A percentile compares a stretch with the other conserved stretches of the same genome.
phyloP scores from a whole-genome alignment of 2,888 invertebrate genomes.

The Yponomeuta sedellus region DNA sequence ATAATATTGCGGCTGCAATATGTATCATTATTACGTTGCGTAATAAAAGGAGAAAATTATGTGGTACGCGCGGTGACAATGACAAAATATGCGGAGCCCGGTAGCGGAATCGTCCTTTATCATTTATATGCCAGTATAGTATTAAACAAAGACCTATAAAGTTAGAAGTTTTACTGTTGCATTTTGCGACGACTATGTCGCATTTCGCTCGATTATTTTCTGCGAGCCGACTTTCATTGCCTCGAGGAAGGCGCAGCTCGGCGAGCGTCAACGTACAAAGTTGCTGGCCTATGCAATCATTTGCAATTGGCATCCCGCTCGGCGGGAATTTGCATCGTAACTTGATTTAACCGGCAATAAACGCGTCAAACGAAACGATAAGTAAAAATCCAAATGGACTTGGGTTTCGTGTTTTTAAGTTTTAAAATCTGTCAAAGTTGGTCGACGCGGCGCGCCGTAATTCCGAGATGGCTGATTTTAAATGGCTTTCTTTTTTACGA shows the following conservation, averaged over 20 bases:
- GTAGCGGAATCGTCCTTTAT: background rate
- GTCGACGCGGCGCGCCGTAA: conserved; percentile 36
- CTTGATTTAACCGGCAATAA: conserved; percentile 42
- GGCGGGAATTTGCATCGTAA: conserved; percentile 31
- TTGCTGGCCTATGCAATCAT: conserved; percentile 33
- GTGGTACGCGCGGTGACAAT: background rate
- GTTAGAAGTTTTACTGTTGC: background rate
- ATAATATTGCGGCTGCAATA: conserved; percentile 5
- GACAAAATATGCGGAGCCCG: background rate
- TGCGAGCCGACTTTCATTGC: conserved; percentile 23
- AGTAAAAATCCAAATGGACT: conserved; percentile 29
- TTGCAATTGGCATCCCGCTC: conserved; percentile 38
- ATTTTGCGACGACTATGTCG: background rate
- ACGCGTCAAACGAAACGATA: conserved; percentile 29
- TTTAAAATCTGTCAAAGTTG: conserved; percentile 38
- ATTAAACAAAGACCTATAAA: conserved; percentile 3
- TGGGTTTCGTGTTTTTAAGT: conserved; percentile 17
- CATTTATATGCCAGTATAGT: background rate
- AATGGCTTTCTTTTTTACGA: conserved; percentile 60
- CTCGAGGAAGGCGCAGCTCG: conserved; percentile 20
- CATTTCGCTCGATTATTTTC: background rate
- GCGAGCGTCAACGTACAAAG: conserved; percentile 29
- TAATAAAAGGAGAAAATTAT: background rate
- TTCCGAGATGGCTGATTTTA: conserved; percentile 41
- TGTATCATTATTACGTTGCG: conserved; percentile 14